Evolutionary conservation across 2,888 invertebrate genomes (phyloP), one percentile per base, ranked within the genome.

Genomic region (Tenthredo distinguenda): DNA sequence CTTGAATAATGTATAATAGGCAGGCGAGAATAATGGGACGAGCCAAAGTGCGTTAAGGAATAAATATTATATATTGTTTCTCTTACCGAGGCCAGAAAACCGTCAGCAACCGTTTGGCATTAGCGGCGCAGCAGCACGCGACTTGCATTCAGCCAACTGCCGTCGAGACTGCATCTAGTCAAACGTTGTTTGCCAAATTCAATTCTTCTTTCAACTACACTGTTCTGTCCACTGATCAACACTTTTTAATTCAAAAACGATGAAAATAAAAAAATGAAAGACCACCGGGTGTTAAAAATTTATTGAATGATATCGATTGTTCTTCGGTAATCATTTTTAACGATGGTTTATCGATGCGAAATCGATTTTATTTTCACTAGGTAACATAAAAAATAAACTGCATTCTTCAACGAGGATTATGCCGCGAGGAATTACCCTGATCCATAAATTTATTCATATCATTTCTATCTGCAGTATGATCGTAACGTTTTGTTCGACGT

Each of bases 101-200:
- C 74, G 74, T 74, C 74, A 74, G 74, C 74, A 74, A 74, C 74
- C 74, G 74, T 74, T 74, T 74, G 40, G 74, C 74, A 74, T 74
- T 43, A 10, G 74, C 74, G 40, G 74, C 74, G 74, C n/a, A 74
- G 26, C 74, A 74, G 74, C 43, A 43, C 74, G 74, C 74, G 74
- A 74, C 74, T 74, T 43, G 74, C 74, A 74, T 74, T 74, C 74
- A 74, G 74, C 4, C 74, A 74, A 74, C 43, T 43, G 43, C 74
- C 74, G 21, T 74, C 43, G 74, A 40, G 37, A 74, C 74, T 43
- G 74, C 74, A 74, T 74, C 74, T 74, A 74, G 74, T 74, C 40
- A n/a, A 74, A 74, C 74, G 40, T 74, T 40, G 5, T 74, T 40
- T 74, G 71, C 74, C 74, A 74, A 74, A 74, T 74, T 74, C 43